Percentiles rank a stretch among this genome's conserved stretches.
Evolutionary conservation across 2,113 vertebrate genomes (phyloP).

Genomic region (Calypte anna): DNA sequence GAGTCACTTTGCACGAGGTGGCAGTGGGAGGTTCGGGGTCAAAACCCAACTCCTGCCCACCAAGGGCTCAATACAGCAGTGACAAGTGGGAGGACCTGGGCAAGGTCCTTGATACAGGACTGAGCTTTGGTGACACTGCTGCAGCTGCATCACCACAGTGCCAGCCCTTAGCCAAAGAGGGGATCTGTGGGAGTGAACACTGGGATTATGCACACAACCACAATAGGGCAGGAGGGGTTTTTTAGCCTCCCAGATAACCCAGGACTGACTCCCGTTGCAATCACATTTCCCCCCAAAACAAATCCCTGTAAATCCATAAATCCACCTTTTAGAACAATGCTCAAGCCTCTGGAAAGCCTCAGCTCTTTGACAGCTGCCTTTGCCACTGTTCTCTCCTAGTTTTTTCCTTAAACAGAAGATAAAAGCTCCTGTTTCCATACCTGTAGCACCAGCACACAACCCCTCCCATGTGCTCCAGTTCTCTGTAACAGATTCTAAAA

Average conservation of each 20-base stretch:
- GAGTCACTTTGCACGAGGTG: neutral
- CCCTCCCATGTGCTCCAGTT: neutral
- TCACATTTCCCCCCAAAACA: neutral
- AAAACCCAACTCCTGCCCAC: neutral
- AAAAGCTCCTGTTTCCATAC: neutral
- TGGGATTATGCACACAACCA: rapidly evolving
- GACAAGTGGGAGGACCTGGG: neutral
- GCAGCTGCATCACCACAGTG: neutral
- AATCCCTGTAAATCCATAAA: neutral
- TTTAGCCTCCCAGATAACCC: neutral
- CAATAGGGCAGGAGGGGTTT: neutral
- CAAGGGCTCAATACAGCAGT: neutral
- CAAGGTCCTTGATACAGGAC: neutral
- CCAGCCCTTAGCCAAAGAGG: neutral
- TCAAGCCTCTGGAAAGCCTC: neutral
- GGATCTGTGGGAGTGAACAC: rapidly evolving
- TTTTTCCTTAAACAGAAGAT: neutral
- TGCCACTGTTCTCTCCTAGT: neutral
- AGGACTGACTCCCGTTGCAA: neutral
- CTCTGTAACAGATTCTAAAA: neutral
- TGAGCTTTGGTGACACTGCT: neutral
- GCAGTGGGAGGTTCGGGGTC: neutral
- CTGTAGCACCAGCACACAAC: neutral
- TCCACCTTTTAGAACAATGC: neutral
- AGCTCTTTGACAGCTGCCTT: neutral